Evolutionary conservation across 2,888 invertebrate genomes (phyloP).

Genomic region (Tetropium fuscum): DNA sequence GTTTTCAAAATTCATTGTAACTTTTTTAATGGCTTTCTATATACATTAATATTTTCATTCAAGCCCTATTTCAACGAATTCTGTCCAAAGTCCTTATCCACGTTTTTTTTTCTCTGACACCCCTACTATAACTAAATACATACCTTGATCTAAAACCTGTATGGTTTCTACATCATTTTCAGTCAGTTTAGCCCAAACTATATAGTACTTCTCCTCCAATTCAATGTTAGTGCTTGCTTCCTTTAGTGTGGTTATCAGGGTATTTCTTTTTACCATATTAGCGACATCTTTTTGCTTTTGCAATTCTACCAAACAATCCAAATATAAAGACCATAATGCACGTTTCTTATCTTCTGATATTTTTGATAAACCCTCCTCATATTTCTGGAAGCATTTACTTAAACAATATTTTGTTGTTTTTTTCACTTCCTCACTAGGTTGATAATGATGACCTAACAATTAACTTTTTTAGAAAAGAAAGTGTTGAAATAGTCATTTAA

Average conservation of each 20-base stretch:
- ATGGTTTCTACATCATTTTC: slow-evolving; percentile 46
- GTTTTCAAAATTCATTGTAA: too few relatives aligned
- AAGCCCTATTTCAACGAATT: too few relatives aligned
- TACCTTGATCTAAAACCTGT: slow-evolving; percentile 48
- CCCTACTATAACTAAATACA: neutral
- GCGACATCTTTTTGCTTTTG: slow-evolving; percentile 30
- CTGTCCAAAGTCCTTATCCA: too few relatives aligned
- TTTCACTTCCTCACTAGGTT: neutral
- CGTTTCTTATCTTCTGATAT: slow-evolving; percentile 41
- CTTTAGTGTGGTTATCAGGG: slow-evolving; percentile 59
- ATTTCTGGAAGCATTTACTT: slow-evolving; percentile 51
- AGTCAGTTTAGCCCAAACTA: slow-evolving; percentile 56
- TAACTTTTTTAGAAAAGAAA: neutral
- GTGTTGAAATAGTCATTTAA: neutral
- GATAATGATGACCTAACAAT: slow-evolving; percentile 35
- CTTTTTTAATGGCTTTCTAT: too few relatives aligned
- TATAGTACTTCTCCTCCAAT: slow-evolving; percentile 56
- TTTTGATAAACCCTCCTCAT: slow-evolving; percentile 51
- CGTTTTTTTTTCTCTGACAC: too few relatives aligned
- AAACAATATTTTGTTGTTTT: slow-evolving; percentile 33
- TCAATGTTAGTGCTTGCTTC: slow-evolving; percentile 37
- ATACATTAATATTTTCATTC: too few relatives aligned
- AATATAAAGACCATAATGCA: slow-evolving; percentile 60
- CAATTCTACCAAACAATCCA: slow-evolving; percentile 68
- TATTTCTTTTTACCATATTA: slow-evolving; percentile 63